These are phyloP conservation scores for Hartigia nigra DNA, from an alignment of 2,888 invertebrate genomes.

Conservation along the genomic window DNA sequence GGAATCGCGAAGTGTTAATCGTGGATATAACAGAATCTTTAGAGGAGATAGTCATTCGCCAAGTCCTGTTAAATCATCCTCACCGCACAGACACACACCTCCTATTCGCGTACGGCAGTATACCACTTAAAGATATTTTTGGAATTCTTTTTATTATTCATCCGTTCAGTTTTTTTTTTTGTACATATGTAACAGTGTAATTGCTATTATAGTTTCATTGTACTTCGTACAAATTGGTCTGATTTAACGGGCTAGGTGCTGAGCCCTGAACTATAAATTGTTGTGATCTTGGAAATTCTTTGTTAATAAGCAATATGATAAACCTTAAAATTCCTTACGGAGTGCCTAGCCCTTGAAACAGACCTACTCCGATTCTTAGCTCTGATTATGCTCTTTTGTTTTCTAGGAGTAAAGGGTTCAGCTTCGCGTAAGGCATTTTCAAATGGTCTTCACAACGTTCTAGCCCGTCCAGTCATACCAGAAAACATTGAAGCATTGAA, in stretches of 20 bases:
- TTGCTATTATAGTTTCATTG: background rate
- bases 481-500: background rate
- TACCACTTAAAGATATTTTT: constrained; percentile 13
- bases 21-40: background rate
- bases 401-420: constrained; percentile 61
- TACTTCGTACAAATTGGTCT: constrained; percentile 39
- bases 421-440: constrained; percentile 61
- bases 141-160: background rate
- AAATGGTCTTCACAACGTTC: background rate
- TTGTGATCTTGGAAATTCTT: constrained; percentile 1
- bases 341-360: constrained; percentile 59
- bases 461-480: background rate
- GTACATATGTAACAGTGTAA: background rate
- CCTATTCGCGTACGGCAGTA: constrained; percentile 15
- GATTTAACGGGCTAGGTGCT: constrained; percentile 56
- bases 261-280: constrained; percentile 4
- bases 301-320: background rate
- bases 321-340: constrained; percentile 53
- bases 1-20: background rate
- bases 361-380: constrained; percentile 31
- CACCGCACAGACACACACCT: background rate
- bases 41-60: background rate
- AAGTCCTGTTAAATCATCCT: background rate
- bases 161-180: background rate
- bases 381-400: constrained; percentile 43